These are phyloP conservation scores for Volucella zonaria DNA, from an alignment of 2,888 invertebrate species.

Conservation along the genomic window DNA sequence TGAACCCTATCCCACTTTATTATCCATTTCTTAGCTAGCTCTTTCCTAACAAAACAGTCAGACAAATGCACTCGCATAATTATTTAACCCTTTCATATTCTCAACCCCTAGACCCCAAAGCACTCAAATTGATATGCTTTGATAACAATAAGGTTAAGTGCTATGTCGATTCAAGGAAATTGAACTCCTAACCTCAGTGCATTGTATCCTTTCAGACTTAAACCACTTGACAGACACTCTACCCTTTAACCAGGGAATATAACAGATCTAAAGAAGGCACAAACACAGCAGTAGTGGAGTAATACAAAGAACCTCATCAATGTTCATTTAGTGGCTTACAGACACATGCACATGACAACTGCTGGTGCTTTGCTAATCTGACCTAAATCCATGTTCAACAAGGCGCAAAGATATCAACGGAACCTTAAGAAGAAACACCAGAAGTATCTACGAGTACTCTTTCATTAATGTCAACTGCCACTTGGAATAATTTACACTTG, in stretches of 20 bases:
- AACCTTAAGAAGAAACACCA: slow-evolving; percentile 2
- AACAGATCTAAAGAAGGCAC: not conserved
- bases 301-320: slow-evolving; percentile 16
- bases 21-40: no score
- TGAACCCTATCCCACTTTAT: no score
- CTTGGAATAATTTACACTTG: slow-evolving; percentile 36
- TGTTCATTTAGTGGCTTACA: slow-evolving; percentile 2
- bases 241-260: not conserved
- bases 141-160: slow-evolving; percentile 5
- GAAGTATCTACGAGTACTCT: slow-evolving; percentile 12
- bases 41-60: no score
- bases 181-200: not conserved
- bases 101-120: not conserved
- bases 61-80: no score
- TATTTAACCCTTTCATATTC: no score
- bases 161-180: not conserved
- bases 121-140: not conserved
- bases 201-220: not conserved
- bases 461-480: slow-evolving; percentile 48
- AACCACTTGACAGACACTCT: not conserved
- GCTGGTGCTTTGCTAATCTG: slow-evolving; percentile 2
- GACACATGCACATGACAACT: slow-evolving; percentile 1
- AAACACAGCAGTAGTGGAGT: not conserved
- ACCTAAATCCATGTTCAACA: slow-evolving; percentile 37
- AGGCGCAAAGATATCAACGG: slow-evolving; percentile 23